phyloP scores from a whole-genome alignment of 2,113 vertebrate genomes.

The Calypte anna region DNA sequence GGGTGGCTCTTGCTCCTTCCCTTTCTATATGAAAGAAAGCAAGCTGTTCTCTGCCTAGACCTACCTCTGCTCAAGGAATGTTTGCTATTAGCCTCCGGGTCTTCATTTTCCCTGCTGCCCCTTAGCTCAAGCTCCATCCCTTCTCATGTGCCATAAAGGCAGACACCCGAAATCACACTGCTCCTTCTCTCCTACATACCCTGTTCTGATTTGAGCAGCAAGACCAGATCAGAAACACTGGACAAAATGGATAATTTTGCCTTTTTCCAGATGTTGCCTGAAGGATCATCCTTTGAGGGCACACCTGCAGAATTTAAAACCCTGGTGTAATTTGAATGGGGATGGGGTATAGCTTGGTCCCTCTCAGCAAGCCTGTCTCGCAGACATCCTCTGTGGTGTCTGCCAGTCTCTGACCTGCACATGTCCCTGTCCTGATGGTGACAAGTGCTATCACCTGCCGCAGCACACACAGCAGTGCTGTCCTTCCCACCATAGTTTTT shows the following conservation, averaged over 20 bases:
- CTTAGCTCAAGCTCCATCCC: neutral
- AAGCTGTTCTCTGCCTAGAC: neutral
- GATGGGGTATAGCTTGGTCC: neutral
- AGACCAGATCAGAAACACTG: neutral
- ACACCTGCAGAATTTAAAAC: neutral
- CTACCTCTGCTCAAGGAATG: neutral
- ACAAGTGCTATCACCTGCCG: neutral
- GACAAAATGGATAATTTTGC: neutral
- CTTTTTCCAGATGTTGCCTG: neutral
- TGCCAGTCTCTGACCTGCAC: neutral
- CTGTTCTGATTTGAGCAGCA: neutral
- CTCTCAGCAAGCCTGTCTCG: neutral
- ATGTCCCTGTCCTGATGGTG: neutral
- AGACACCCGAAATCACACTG: fast-evolving
- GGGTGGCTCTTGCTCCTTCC: neutral
- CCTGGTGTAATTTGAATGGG: neutral
- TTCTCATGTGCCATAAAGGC: neutral
- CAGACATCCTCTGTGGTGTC: neutral
- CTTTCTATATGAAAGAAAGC: neutral
- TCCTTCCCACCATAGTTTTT: neutral
- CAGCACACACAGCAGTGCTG: fast-evolving
- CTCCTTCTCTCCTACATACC: neutral
- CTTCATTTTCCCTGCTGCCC: neutral
- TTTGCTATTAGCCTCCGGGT: neutral
- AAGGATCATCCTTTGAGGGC: neutral